Evolutionary conservation across 2,113 vertebrate species (phyloP).

Genomic region (Sylvilagus bachmani): DNA sequence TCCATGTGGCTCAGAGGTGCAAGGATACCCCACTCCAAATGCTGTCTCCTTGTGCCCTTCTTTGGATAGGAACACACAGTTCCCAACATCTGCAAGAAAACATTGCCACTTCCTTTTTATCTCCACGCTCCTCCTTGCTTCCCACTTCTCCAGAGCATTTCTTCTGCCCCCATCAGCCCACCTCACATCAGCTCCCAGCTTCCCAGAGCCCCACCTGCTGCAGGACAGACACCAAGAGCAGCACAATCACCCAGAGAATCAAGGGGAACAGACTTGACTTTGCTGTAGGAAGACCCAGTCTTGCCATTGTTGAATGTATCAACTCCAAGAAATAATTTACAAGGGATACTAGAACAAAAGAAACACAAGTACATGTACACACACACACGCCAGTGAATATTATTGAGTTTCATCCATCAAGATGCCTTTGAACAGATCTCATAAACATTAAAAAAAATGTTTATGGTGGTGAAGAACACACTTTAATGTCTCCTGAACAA

Average conservation of each 20-base stretch:
- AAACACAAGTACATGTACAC: neutral
- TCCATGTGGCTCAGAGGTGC: neutral
- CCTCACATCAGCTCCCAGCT: neutral
- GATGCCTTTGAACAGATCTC: constrained; percentile 74
- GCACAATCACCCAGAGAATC: neutral
- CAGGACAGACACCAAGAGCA: neutral
- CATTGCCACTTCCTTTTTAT: neutral
- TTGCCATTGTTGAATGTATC: neutral
- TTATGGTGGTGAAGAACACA: constrained; percentile 63
- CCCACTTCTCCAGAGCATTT: neutral
- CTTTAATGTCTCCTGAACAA: constrained; percentile 75
- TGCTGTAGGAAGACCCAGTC: neutral
- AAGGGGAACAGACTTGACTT: neutral
- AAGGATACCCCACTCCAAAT: neutral
- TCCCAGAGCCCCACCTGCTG: neutral
- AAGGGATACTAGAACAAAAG: constrained; percentile 40
- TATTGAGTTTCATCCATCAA: constrained; percentile 70
- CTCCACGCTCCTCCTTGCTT: neutral
- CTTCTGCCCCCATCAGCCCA: neutral
- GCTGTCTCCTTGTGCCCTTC: neutral
- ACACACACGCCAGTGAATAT: constrained; percentile 25
- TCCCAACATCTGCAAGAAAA: neutral
- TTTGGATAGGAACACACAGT: neutral
- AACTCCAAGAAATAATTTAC: constrained; percentile 9
- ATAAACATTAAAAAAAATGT: constrained; percentile 79